These are phyloP conservation scores for Pyrrhosoma nymphula DNA, from an alignment of 2,888 invertebrate genomes.

Conservation along the genomic window DNA sequence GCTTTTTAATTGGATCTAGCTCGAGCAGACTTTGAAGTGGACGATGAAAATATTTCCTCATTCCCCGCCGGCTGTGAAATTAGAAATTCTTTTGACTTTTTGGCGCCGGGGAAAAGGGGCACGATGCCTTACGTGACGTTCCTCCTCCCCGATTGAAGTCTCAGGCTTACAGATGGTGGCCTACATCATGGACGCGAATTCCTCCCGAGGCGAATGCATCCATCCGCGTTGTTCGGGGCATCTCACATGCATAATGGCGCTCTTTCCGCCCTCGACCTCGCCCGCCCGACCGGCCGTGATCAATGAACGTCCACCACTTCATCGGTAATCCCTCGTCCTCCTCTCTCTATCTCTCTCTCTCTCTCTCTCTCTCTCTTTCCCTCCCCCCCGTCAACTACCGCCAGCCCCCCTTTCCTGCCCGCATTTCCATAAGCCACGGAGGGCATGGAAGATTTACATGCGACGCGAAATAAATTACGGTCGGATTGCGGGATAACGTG, in stretches of 20 bases:
- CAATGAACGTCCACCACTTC: background rate
- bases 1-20: background rate
- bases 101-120: background rate
- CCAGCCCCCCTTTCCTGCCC: background rate
- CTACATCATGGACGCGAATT: background rate
- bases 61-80: background rate
- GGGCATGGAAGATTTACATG: conserved; percentile 54
- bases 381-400: too few species aligned
- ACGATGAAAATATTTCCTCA: conserved; percentile 1
- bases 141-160: background rate
- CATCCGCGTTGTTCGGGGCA: background rate
- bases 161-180: background rate
- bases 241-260: background rate
- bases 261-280: background rate
- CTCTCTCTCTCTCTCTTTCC: too few species aligned
- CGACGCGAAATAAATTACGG: conserved; percentile 42
- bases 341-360: too few species aligned
- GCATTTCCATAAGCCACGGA: too few species aligned
- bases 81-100: conserved; percentile 2
- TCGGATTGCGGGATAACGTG: conserved; percentile 44
- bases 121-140: background rate
- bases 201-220: background rate
- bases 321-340: background rate
- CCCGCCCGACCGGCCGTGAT: background rate
- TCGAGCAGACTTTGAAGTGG: background rate